Evolutionary conservation across 2,113 vertebrate genomes (phyloP).

Genomic region (Naja naja): DNA sequence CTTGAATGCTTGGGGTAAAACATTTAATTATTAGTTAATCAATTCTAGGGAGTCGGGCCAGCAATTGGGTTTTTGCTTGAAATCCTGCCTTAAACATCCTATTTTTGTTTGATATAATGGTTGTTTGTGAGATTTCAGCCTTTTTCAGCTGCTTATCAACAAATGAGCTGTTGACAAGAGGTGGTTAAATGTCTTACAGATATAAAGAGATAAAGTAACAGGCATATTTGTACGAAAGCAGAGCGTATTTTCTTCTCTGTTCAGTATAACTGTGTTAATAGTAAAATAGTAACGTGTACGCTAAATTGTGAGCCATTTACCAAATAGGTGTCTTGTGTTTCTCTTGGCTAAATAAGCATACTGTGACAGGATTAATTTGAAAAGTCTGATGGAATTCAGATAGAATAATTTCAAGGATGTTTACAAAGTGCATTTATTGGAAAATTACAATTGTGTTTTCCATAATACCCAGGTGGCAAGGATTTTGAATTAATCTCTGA

Average conservation of each 20-base stretch:
- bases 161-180: background rate
- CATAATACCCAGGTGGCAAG: background rate
- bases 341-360: background rate
- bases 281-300: slow-evolving; percentile 43
- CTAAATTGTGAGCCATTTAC: background rate
- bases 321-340: background rate
- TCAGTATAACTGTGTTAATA: background rate
- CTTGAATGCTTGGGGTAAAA: background rate
- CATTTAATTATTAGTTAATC: background rate
- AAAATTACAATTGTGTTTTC: background rate
- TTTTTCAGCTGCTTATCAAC: background rate
- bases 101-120: background rate
- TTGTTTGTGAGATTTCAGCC: background rate
- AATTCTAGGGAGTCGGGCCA: background rate
- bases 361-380: background rate
- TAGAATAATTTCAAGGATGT: background rate
- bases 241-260: background rate
- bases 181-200: background rate
- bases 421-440: background rate
- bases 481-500: background rate
- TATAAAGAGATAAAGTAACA: background rate
- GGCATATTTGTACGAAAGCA: background rate
- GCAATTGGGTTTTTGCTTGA: background rate
- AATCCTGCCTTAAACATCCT: background rate
- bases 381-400: background rate